Base-by-base conservation (phyloP, 2,113 vertebrate genomes). In the Cyprinus carpio region DNA sequence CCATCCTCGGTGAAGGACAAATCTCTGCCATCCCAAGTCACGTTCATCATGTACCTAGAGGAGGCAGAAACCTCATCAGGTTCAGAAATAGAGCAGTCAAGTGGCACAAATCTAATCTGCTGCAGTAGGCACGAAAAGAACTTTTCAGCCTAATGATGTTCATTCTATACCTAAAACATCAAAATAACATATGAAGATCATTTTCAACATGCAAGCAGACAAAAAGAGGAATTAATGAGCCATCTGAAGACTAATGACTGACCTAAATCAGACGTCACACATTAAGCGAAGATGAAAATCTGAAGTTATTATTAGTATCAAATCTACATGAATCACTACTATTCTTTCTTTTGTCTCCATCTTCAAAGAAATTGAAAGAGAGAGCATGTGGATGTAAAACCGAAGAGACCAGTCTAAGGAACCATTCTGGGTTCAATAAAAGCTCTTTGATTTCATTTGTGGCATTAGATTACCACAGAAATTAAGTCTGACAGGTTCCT, bases 41-140 rank as follows among this genome's bases (percentile, higher is more conserved):
- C 96, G 54, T 99, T 99, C 95, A 98, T 97, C 98, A 99, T 98
- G 90, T 98, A 99, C 93, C 98, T 99, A 92, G 83, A 91, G 94
- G 88, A 79, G 71, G 83, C 84, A 91, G 51, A 83, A 88, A 84
- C 89, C 88, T 75, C 27, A 23, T 84, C 64, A 84, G 43, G 4
- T 11, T 34, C 49, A 84, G 62, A 75, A 81, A 87, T 84, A 84
- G 82, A 79, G 60, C 75, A 37, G 75, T 77, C 67, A 80, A 54
- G 40, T 34, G 75, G 62, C 23, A 81, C 75, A 12, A 43, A 80
- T 69, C 65, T 54, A 62, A 83, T 76, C 81, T 49, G 46, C 49
- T 10, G n/a, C 43, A 71, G 20, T 3, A 58, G 43, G 62, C 12
- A 60, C 20, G 40, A 62, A 80, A 29, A 49, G 7, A 64, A 31